These are phyloP conservation scores for Zenarchopterus dispar DNA, from an alignment of 2,797 vertebrate genomes.

Conservation along the genomic window DNA sequence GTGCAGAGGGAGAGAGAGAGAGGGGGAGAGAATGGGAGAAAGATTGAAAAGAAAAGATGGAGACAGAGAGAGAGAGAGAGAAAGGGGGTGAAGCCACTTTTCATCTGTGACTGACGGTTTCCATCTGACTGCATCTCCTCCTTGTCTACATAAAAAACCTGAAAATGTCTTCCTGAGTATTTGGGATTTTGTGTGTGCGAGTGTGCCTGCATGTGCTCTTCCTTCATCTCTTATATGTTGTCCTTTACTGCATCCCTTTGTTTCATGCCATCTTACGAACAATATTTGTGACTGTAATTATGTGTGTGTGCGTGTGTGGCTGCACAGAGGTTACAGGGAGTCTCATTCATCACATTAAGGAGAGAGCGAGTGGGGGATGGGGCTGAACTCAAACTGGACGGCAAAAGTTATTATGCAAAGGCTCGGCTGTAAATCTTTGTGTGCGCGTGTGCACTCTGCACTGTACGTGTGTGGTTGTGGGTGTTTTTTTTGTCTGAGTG, in stretches of 20 bases:
- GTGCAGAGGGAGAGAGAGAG: constrained; percentile 46
- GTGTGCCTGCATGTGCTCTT: constrained; percentile 13
- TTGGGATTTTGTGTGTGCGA: constrained; percentile 45
- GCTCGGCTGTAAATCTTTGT: constrained; percentile 74
- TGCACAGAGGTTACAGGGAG: constrained; percentile 58
- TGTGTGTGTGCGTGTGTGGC: constrained; percentile 38
- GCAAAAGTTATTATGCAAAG: constrained; percentile 81
- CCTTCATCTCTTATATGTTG: constrained; percentile 1
- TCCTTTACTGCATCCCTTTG: constrained; percentile 26
- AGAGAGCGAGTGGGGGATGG: constrained; percentile 63
- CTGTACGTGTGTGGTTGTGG: constrained; percentile 38
- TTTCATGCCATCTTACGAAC: constrained; percentile 24
- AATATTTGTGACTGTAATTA: constrained; percentile 29
- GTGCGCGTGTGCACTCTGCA: constrained; percentile 8
- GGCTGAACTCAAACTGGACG: constrained; percentile 62
- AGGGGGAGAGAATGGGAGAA: constrained; percentile 18
- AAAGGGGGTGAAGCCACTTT: constrained; percentile 65
- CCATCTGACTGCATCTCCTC: constrained; percentile 71
- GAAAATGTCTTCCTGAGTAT: constrained; percentile 55
- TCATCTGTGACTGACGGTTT: constrained; percentile 79
- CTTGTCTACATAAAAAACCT: constrained; percentile 66
- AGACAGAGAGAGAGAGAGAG: constrained; percentile 23
- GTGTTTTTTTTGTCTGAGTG: constrained; percentile 12
- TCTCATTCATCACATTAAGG: constrained; percentile 77
- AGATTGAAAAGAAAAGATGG: constrained; percentile 35